Conservation (phyloP, 1,140 invertebrate species). For the Trachelipus rathkii region DNA sequence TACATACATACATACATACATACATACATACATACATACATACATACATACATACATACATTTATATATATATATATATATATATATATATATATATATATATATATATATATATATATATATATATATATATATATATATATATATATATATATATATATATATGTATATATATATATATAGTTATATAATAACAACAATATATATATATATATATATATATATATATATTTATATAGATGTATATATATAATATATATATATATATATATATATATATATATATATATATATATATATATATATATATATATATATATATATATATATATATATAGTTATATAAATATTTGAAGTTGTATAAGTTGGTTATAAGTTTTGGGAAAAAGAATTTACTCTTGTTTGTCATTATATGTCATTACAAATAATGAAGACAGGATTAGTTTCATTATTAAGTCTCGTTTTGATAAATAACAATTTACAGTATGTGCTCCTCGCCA, state of each 20-base stretch:
- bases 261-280: slow-evolving; percentile 2
- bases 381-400: no score
- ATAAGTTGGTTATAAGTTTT: no score
- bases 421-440: background rate
- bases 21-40: no score
- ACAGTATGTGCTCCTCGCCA: no score
- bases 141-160: background rate
- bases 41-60: no score
- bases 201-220: slow-evolving; percentile 9
- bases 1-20: no score
- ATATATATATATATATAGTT: background rate
- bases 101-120: background rate
- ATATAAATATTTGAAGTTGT: no score
- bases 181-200: no score
- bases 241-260: slow-evolving; percentile 2
- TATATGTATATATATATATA: no score
- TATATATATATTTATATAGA: slow-evolving; percentile 7
- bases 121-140: slow-evolving; percentile 18
- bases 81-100: no score
- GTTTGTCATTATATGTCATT: background rate
- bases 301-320: slow-evolving; percentile 2
- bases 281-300: slow-evolving; percentile 3
- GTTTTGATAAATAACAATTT: background rate
- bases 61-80: no score
- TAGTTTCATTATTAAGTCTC: no score